These are phyloP conservation scores for Ypsolopha scabrella DNA, from an alignment of 2,888 invertebrate genomes.

Conservation along the genomic window DNA sequence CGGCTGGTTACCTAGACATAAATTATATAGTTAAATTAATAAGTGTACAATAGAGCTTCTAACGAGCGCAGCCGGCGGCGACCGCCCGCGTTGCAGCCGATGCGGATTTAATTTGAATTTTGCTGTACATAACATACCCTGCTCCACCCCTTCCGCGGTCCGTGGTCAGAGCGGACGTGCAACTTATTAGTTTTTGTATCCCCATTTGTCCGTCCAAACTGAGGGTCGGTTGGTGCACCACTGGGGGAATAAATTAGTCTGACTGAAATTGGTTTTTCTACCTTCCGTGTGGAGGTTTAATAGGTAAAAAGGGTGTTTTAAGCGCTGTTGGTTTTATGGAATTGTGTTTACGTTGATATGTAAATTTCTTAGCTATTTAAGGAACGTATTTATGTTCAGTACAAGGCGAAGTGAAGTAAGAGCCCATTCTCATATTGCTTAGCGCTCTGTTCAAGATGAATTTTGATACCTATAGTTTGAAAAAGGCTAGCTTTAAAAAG, in stretches of 20 bases:
- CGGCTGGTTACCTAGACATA: conserved; percentile 33
- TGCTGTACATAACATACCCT: conserved; percentile 1
- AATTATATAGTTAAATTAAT: conserved; percentile 63
- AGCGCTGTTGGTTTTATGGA: not conserved
- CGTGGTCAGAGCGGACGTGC: conserved; percentile 7
- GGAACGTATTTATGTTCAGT: too few species aligned
- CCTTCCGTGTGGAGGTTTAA: not conserved
- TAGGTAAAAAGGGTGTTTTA: not conserved
- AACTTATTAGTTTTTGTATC: conserved; percentile 17
- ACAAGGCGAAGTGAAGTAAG: too few species aligned
- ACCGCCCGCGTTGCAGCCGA: conserved; percentile 42
- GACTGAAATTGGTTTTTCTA: conserved; percentile 9
- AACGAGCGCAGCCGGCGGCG: conserved; percentile 46
- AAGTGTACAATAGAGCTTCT: conserved; percentile 49
- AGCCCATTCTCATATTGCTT: too few species aligned
- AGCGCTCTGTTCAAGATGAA: too few species aligned
- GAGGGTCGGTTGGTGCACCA: conserved; percentile 1
- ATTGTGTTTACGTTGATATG: too few species aligned
- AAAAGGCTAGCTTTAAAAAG: too few species aligned
- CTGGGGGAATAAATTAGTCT: conserved; percentile 16
- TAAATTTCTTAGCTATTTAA: too few species aligned
- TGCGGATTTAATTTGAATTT: conserved; percentile 52
- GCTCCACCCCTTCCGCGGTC: conserved; percentile 27
- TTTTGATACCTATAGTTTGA: too few species aligned
- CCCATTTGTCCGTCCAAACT: conserved; percentile 6